Percentiles rank a stretch among this genome's conserved stretches.
These are phyloP conservation scores for Romanogobio albipinnatus DNA, from an alignment of 2,113 vertebrate species.

Conservation along the genomic window DNA sequence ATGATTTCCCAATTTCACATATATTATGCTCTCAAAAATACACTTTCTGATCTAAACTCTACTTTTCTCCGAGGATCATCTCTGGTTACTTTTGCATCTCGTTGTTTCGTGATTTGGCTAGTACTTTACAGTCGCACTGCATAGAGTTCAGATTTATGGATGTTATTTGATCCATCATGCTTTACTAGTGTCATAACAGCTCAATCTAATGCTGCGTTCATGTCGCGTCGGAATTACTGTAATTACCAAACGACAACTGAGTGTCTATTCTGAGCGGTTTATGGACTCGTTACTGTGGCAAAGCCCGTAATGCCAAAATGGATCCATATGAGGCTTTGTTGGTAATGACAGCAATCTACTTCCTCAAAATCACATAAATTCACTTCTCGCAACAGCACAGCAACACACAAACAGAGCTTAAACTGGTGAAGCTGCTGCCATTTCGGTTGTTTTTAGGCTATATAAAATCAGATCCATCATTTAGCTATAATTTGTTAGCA, in stretches of 20 bases:
- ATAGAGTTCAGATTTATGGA: constrained; percentile 70
- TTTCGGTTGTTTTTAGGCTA: not conserved
- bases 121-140: constrained; percentile 68
- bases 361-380: not conserved
- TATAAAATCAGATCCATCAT: not conserved
- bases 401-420: not conserved
- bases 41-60: constrained; percentile 52
- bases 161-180: constrained; percentile 25
- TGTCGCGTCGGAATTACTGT: not conserved
- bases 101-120: not conserved
- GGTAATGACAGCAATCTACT: constrained; percentile 7
- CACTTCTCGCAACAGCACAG: not conserved
- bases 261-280: not conserved
- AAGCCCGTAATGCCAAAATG: not conserved
- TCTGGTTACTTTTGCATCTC: not conserved
- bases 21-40: constrained; percentile 71
- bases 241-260: not conserved
- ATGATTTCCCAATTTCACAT: constrained; percentile 71
- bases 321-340: not conserved
- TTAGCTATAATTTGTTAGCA: not conserved
- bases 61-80: constrained; percentile 16
- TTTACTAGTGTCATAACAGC: not conserved
- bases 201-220: not conserved
- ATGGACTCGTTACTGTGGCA: not conserved
- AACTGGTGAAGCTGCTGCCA: not conserved